Evolutionary conservation across 1,140 invertebrate species (phyloP).

Genomic region (Dendrolimus kikuchii): DNA sequence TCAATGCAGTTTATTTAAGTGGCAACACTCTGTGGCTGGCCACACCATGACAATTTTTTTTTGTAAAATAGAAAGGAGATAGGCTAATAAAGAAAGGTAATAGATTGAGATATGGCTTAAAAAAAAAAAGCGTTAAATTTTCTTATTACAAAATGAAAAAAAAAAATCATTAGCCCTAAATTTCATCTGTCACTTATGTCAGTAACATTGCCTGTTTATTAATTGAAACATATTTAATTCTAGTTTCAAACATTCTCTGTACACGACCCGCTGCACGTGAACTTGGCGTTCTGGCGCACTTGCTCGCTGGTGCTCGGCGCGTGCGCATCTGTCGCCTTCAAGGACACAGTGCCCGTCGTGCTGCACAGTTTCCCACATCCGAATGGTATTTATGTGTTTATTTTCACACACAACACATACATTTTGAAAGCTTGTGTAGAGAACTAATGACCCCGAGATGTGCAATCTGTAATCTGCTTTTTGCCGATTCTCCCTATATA

Average conservation of each 20-base stretch:
- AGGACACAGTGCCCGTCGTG: slow-evolving; percentile 81
- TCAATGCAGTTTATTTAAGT: too few relatives aligned
- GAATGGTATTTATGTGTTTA: slow-evolving; percentile 71
- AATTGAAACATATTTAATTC: not conserved
- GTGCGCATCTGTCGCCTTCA: slow-evolving; percentile 84
- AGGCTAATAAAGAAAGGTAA: too few relatives aligned
- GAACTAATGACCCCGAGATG: not conserved
- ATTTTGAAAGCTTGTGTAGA: not conserved
- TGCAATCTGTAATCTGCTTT: not conserved
- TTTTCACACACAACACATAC: not conserved
- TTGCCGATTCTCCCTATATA: too few relatives aligned
- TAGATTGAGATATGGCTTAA: too few relatives aligned
- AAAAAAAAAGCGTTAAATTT: too few relatives aligned
- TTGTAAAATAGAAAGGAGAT: too few relatives aligned
- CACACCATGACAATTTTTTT: too few relatives aligned
- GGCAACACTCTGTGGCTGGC: too few relatives aligned
- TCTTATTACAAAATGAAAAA: too few relatives aligned
- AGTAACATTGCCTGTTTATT: too few relatives aligned
- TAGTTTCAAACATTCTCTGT: slow-evolving; percentile 85
- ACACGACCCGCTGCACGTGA: slow-evolving; percentile 78
- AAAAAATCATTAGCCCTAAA: too few relatives aligned
- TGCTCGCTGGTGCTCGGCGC: slow-evolving; percentile 92
- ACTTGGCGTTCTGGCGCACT: slow-evolving; percentile 92
- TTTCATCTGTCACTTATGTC: too few relatives aligned
- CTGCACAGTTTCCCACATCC: slow-evolving; percentile 91